These are phyloP conservation scores for Ammodramus savannarum DNA, from an alignment of 2,113 vertebrate species.

Conservation along the genomic window DNA sequence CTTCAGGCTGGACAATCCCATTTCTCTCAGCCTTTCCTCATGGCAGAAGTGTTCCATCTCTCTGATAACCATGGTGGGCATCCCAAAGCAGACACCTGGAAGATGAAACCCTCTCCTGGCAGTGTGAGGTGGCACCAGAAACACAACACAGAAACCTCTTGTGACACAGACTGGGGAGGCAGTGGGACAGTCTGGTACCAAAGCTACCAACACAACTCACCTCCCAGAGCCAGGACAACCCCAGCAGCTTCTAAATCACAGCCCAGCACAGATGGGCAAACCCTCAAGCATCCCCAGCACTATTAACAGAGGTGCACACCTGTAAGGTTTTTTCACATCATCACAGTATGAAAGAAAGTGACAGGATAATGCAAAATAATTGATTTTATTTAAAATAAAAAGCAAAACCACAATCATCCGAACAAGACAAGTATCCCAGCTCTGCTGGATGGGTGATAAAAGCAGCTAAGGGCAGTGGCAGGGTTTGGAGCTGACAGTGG, in stretches of 20 bases:
- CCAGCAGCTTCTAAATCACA: neutral
- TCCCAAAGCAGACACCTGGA: neutral
- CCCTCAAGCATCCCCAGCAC: neutral
- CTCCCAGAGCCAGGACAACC: neutral
- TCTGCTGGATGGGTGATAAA: conserved; percentile 36
- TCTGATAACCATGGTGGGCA: neutral
- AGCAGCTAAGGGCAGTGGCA: conserved; percentile 13
- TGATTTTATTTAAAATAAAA: conserved; percentile 69
- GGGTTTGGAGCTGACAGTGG: neutral
- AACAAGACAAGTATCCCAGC: conserved; percentile 55
- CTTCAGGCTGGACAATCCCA: neutral
- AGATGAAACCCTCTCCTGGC: neutral
- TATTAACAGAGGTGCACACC: neutral
- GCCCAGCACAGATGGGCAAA: rapidly evolving
- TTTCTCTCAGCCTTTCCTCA: neutral
- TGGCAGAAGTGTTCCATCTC: neutral
- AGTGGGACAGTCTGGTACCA: rapidly evolving
- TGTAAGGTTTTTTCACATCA: neutral
- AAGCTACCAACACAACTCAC: neutral
- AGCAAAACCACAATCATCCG: conserved; percentile 46
- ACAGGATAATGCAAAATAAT: conserved; percentile 66
- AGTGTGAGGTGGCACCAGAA: neutral
- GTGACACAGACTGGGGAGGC: neutral
- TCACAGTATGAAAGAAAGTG: neutral
- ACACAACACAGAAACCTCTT: neutral